These are phyloP conservation scores for Theonella swinhoei DNA, from an alignment of 37 sponge, comb jelly and placozoan genomes.

Conservation along the genomic window DNA sequence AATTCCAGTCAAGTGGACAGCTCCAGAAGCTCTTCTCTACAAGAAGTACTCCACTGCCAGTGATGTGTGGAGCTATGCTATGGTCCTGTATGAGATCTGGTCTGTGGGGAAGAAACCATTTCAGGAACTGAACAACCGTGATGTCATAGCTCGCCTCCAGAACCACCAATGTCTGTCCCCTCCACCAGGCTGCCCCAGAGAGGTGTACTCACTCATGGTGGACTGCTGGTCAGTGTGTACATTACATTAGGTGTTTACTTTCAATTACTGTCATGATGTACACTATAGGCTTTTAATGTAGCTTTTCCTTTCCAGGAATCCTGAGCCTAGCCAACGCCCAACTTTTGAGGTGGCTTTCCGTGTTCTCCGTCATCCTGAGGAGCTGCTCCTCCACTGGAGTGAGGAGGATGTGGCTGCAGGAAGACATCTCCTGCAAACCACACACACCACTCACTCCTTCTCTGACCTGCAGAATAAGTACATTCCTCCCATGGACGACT, in stretches of 20 bases:
- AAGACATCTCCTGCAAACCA: not conserved
- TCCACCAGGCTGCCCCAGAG: conserved; percentile 58
- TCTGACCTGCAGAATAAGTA: not conserved
- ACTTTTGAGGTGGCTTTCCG: not conserved
- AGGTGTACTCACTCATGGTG: conserved; percentile 49
- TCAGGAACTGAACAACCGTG: conserved; percentile 19
- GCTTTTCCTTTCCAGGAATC: not conserved
- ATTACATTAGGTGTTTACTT: not conserved
- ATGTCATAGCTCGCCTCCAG: conserved; percentile 27
- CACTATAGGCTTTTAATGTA: not conserved
- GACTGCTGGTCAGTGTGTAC: conserved; percentile 46
- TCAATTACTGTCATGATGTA: not conserved
- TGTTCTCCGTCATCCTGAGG: not conserved
- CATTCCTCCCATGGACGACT: no score
- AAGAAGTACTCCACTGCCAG: conserved; percentile 60
- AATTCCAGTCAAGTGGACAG: conserved; percentile 10
- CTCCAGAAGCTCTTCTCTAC: conserved; percentile 42
- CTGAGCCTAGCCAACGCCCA: not conserved
- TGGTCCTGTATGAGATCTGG: conserved; percentile 73
- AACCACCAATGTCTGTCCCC: conserved; percentile 33
- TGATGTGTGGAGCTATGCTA: conserved; percentile 76
- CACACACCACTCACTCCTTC: not conserved
- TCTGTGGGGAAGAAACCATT: conserved; percentile 59
- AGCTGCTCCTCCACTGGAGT: not conserved
- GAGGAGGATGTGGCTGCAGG: not conserved